phyloP scores from a whole-genome alignment of 2,113 vertebrate genomes.

The Sylvilagus bachmani region DNA sequence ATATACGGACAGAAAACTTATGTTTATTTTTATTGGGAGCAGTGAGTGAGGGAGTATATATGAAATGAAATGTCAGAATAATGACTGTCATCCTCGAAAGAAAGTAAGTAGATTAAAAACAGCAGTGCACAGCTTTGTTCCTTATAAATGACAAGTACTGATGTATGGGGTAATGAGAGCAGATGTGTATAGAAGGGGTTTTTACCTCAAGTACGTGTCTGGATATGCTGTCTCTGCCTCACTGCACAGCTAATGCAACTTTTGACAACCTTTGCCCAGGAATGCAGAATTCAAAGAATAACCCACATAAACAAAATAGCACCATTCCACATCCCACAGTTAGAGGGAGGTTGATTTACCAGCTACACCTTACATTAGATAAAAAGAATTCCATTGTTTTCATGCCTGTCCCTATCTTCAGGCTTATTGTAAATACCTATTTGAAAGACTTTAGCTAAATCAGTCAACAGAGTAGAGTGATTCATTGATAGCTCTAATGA shows the following conservation, averaged over 20 bases:
- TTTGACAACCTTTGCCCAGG: constrained; percentile 73
- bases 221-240: constrained; percentile 71
- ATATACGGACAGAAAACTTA: background rate
- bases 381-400: constrained; percentile 73
- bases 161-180: constrained; percentile 43
- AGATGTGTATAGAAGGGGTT: constrained; percentile 64
- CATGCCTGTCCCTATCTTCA: constrained; percentile 67
- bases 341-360: constrained; percentile 81
- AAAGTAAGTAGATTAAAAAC: constrained; percentile 40
- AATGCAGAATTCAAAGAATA: constrained; percentile 81
- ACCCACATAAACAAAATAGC: constrained; percentile 79
- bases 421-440: constrained; percentile 80
- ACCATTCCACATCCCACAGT: constrained; percentile 75
- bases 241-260: constrained; percentile 74
- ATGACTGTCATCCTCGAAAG: constrained; percentile 13
- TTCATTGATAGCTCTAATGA: constrained; percentile 84
- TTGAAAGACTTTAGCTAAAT: constrained; percentile 83
- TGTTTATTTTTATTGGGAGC: constrained; percentile 23
- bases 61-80: constrained; percentile 55
- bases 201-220: constrained; percentile 75
- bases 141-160: constrained; percentile 39
- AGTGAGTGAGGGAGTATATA: background rate
- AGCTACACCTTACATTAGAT: constrained; percentile 69
- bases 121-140: background rate
- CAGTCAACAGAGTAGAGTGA: constrained; percentile 81